Evolutionary conservation across 1,140 invertebrate genomes (phyloP).

Genomic region (Papilio machaon): DNA sequence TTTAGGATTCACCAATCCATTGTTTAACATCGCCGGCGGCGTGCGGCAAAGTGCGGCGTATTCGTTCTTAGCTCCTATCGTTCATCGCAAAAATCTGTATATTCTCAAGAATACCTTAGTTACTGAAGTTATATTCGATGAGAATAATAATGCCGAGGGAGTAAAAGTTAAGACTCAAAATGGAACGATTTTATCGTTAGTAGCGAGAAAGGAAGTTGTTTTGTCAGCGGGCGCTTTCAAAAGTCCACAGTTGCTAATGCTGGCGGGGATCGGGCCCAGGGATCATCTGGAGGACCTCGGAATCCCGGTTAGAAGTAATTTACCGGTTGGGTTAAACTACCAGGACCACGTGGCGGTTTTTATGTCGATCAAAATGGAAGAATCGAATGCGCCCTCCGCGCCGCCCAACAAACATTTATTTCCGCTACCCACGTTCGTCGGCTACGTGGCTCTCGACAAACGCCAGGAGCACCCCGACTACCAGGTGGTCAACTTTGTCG

Average conservation of each 20-base stretch:
- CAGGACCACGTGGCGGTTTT: constrained; percentile 86
- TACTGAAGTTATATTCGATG: constrained; percentile 84
- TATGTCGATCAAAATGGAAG: constrained; percentile 82
- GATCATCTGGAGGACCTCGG: constrained; percentile 81
- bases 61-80: constrained; percentile 81
- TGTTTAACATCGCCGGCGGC: constrained; percentile 82
- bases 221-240: constrained; percentile 84
- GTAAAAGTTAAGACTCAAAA: constrained; percentile 58
- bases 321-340: constrained; percentile 87
- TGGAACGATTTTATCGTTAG: constrained; percentile 73
- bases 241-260: constrained; percentile 84
- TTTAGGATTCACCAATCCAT: constrained; percentile 41
- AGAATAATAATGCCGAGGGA: constrained; percentile 76
- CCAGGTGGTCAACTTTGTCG: constrained; percentile 29
- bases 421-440: constrained; percentile 82
- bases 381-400: constrained; percentile 53
- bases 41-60: constrained; percentile 82
- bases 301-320: constrained; percentile 83
- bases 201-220: constrained; percentile 81
- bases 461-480: constrained; percentile 36
- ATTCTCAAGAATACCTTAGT: constrained; percentile 46
- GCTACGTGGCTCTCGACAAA: constrained; percentile 85
- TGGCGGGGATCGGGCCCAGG: constrained; percentile 86
- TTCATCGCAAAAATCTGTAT: constrained; percentile 79
- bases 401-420: constrained; percentile 21